Evolutionary conservation across 2,888 invertebrate genomes (phyloP).

Genomic region (Drosophila neotestacea): DNA sequence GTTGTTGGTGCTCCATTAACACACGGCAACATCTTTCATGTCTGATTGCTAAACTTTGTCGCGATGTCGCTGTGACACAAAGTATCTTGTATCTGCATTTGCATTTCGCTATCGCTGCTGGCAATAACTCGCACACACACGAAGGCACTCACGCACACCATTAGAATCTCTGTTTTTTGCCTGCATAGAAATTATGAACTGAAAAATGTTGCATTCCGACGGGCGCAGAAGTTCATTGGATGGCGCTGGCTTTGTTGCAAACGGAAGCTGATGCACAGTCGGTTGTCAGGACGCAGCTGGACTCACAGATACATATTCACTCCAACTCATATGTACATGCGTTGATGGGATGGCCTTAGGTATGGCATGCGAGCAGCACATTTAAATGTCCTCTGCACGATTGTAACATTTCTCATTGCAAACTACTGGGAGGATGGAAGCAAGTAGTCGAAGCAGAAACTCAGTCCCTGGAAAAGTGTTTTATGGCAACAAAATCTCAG

Average conservation of each 20-base stretch:
- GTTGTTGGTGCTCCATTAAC: constrained; percentile 51
- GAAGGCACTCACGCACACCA: constrained; percentile 10
- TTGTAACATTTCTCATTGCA: constrained; percentile 74
- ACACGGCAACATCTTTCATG: constrained; percentile 58
- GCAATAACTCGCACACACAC: constrained; percentile 36
- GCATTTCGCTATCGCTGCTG: constrained; percentile 37
- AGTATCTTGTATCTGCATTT: constrained; percentile 77
- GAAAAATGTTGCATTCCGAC: constrained; percentile 57
- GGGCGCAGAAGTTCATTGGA: constrained; percentile 70
- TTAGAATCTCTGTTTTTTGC: constrained; percentile 11
- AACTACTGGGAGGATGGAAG: constrained; percentile 23
- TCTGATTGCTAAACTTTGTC: constrained; percentile 76
- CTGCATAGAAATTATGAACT: constrained; percentile 71
- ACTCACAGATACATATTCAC: constrained; percentile 24
- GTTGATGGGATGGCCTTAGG: constrained; percentile 32
- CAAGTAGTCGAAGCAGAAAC: background rate
- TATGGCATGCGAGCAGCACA: constrained; percentile 51
- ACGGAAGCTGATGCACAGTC: constrained; percentile 51
- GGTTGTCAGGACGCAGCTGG: constrained; percentile 69
- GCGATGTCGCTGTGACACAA: constrained; percentile 65
- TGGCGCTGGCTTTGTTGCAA: constrained; percentile 48
- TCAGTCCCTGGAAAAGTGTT: constrained; percentile 55
- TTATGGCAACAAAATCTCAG: constrained; percentile 76
- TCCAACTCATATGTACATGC: constrained; percentile 2
- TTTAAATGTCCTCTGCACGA: constrained; percentile 74